Evolutionary conservation across 2,113 vertebrate species (phyloP).

Genomic region (Condylura cristata): DNA sequence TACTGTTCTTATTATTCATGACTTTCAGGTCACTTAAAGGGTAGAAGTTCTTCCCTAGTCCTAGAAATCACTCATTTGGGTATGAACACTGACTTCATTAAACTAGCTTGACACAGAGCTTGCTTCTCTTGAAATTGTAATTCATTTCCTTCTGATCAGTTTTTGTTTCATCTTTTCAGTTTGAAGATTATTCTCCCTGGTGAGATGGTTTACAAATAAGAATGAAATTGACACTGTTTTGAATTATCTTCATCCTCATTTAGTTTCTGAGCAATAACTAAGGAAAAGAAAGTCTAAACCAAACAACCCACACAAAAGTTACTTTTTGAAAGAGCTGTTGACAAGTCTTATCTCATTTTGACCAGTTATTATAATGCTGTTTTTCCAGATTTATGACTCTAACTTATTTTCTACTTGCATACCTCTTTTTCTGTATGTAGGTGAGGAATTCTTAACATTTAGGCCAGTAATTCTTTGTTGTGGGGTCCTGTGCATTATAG

Average conservation of each 20-base stretch:
- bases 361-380: not conserved
- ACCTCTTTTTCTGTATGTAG: not conserved
- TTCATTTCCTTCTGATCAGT: not conserved
- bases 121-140: not conserved
- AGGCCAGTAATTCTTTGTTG: not conserved
- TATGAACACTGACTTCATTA: not conserved
- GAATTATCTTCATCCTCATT: not conserved
- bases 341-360: constrained; percentile 10
- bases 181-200: not conserved
- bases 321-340: not conserved
- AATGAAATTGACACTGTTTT: not conserved
- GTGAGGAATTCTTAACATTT: not conserved
- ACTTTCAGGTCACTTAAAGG: not conserved
- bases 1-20: not conserved
- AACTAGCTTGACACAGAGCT: not conserved
- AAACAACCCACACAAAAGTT: not conserved
- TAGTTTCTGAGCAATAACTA: not conserved
- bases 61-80: not conserved
- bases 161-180: constrained; percentile 2
- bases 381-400: not conserved
- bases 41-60: not conserved
- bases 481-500: not conserved
- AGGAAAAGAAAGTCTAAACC: not conserved
- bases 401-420: not conserved
- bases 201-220: not conserved